Evolutionary conservation across 1,140 invertebrate genomes (phyloP), one percentile per base, ranked within the genome.

Genomic region (Zophobas atratus): DNA sequence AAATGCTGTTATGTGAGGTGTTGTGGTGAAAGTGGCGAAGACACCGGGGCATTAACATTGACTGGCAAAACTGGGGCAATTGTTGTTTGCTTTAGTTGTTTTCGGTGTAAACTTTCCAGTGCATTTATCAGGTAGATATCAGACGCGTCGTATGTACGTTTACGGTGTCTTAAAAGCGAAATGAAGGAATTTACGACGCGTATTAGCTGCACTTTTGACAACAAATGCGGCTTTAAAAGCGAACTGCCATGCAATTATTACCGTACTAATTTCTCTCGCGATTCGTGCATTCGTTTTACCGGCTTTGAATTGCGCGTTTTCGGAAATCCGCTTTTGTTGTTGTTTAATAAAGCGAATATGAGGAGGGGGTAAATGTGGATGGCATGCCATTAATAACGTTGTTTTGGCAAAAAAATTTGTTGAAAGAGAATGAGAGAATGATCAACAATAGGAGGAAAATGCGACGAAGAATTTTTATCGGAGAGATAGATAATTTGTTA

Each of bases 41-140:
- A 67, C 39, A 67, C 60, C 60, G 36, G 20, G 57, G 36, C 35
- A 63, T 38, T 20, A 33, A 67, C 60, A 67, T 46, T 67, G 60
- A 3, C 35, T 39, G 35, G 6, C 6, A 36, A 73, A 73, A 73
- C 49, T 73, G 71, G 71, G 49, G 49, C 49, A 73, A 72, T 72
- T 55, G 56, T 73, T 73, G 55, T 73, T 73, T 73, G 49, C 49
- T 73, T 55, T 43, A 49, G 60, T 67, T 67, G 60, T 67, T 67
- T 67, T 67, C 39, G 60, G 60, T 33, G 39, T 34, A 73, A 73
- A 73, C 71, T 73, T 73, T 73, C 71, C 71, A 73, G 49, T 56
- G 55, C 71, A 73, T 73, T 73, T 73, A 72, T 53, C 60, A 41
- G 6, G 38, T 20, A 20, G 20, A 20, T 20, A 20, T 46, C 8